Evolutionary conservation across 2,113 vertebrate genomes (phyloP), one percentile per base, ranked within the genome.

Genomic region (Chionis minor): DNA sequence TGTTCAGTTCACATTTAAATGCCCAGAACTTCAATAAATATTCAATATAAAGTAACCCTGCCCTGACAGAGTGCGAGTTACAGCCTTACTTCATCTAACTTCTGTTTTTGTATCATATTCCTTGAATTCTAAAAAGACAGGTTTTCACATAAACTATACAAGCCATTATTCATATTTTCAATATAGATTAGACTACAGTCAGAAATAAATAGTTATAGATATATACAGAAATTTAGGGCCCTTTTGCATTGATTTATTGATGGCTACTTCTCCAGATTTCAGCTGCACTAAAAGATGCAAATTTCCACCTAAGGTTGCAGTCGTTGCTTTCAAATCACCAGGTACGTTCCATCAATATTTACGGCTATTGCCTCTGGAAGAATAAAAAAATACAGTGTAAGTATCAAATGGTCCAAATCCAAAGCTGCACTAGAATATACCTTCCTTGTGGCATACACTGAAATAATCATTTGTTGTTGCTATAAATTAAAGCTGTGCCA

Each of bases 201-300:
- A 93, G 73, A 88, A 93, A 93, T 17, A 88, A 93, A 90, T 84
- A 67, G 56, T 61, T 79, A 86, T 33, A 88, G 65, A 58, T 91
- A 94, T 56, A 66, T 72, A 49, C 14, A 75, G 73, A 45, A 92
- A 77, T 92, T 91, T 69, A 87, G 70, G n/a, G 49, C 30, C 12
- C 35, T 82, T 91, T 91, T 58, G 40, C 20, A 82, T 73, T 87
- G 86, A 95, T 95, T 92, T 96, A 95, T 91, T 91, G 70, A 88
- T 52, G 55, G 45, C 61, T 82, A 62, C 71, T 85, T 42, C 58
- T 85, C 45, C 58, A 94, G 70, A 85, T 72, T 89, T 79, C 86
- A 89, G 32, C 77, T 70, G 32, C 32, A 77, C 19, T 85, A 80
- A 69, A 86, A 73, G 66, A 95, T 74, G 66, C 66, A 94, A 55